These are phyloP conservation scores for Nipponacmea schrenckii DNA, from an alignment of 2,888 invertebrate species.

Conservation along the genomic window DNA sequence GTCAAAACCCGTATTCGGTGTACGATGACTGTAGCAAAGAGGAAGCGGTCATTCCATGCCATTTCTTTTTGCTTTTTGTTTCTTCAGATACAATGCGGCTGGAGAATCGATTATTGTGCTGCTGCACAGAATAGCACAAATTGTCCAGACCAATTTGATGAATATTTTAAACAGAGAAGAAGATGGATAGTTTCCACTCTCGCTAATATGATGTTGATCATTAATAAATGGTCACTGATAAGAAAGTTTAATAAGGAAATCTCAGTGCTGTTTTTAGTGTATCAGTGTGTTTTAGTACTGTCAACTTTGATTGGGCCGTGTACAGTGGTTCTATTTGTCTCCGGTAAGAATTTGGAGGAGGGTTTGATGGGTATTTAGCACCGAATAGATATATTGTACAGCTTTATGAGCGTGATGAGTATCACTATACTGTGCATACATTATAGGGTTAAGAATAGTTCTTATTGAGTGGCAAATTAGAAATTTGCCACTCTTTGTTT, in stretches of 20 bases:
- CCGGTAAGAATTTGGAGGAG: slow-evolving; percentile 52
- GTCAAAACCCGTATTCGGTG: too few relatives aligned
- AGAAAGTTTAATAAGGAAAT: slow-evolving; percentile 51
- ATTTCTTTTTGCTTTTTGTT: too few relatives aligned
- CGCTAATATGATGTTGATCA: slow-evolving; percentile 53
- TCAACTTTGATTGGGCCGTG: slow-evolving; percentile 57
- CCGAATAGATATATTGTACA: too few relatives aligned
- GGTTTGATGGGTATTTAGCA: too few relatives aligned
- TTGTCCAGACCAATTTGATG: slow-evolving; percentile 62
- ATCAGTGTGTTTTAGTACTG: slow-evolving; percentile 55
- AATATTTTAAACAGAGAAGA: slow-evolving; percentile 62
- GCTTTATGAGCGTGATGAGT: too few relatives aligned
- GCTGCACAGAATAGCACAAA: slow-evolving; percentile 59
- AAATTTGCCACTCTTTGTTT: too few relatives aligned
- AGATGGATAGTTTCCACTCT: slow-evolving; percentile 63
- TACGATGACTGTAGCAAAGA: too few relatives aligned
- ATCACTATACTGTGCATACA: too few relatives aligned
- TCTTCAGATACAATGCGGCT: slow-evolving; percentile 56
- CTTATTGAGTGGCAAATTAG: too few relatives aligned
- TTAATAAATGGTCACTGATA: slow-evolving; percentile 47
- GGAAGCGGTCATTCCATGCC: too few relatives aligned
- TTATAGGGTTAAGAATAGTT: too few relatives aligned
- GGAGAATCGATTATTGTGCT: slow-evolving; percentile 64
- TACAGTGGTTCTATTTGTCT: slow-evolving; percentile 50
- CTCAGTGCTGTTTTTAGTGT: slow-evolving; percentile 53